Evolutionary conservation across 2,797 vertebrate species (phyloP), one percentile per base, ranked within the genome.

Genomic region (Spatula clypeata): DNA sequence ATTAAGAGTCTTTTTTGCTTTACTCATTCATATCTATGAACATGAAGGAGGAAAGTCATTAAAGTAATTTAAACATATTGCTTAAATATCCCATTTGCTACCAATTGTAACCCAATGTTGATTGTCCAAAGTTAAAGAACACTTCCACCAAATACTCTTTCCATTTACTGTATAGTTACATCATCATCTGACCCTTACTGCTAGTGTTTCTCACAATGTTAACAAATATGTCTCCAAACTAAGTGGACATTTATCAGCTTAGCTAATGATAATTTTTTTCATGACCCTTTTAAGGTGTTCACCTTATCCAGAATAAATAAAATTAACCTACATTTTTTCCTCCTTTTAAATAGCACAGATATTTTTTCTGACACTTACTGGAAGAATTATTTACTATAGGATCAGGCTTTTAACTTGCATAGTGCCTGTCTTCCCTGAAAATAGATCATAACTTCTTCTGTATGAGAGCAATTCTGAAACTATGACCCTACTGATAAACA

Each of bases 201-300:
- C 10, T 20, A 72, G 90, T 54, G 85, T 88, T 86, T 71, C 89
- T 94, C 93, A 34, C 29, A 9, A 11, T 79, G 77, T 51, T 89
- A 70, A 69, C 64, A 83, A 88, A 85, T 89, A 60, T 0, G 4
- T 76, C 86, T 93, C 93, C 36, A 58, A 92, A 92, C 79, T 80
- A 87, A 95, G 58, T 53, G 90, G 82, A 88, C 60, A 44, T 93
- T 97, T 88, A 65, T 65, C 42, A 61, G 85, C 90, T 51, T 45
- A 36, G 73, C 80, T 82, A 92, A 88, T 94, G 90, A 84, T 71
- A 60, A 57, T 70, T 93, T 90, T 87, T 96, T 88, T 79, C 82
- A 54, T 95, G 93, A 97, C 90, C 88, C 86, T 93, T 96, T 97
- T 85, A 96, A 80, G 90, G 85, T 91, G 45, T 61, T 86, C 77